Conservation (phyloP, 2,113 vertebrate species). For the Petrocephalus microphthalmus region DNA sequence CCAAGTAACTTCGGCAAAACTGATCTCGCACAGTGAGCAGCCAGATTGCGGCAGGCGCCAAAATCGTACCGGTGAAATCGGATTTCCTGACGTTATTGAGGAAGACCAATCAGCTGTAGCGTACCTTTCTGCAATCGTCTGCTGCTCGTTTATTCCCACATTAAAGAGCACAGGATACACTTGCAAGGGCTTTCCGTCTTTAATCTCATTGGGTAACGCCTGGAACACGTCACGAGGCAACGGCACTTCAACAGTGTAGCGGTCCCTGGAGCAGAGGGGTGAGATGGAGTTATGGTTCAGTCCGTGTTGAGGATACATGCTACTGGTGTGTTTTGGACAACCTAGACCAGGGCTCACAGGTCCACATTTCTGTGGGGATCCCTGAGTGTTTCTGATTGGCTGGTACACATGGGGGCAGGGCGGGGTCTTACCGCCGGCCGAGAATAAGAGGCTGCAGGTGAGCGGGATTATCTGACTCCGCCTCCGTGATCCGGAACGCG, state of each 20-base stretch:
- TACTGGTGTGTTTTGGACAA: neutral
- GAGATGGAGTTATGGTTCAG: neutral
- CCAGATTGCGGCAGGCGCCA: neutral
- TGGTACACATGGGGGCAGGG: neutral
- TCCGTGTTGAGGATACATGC: neutral
- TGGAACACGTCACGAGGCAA: constrained; percentile 81
- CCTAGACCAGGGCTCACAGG: neutral
- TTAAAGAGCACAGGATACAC: constrained; percentile 90
- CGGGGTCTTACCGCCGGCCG: constrained; percentile 77
- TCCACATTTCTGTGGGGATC: neutral
- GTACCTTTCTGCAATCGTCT: constrained; percentile 94
- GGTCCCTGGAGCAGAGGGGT: constrained; percentile 61
- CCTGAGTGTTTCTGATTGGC: neutral
- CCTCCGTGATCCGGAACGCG: constrained; percentile 84
- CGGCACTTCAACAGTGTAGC: constrained; percentile 84
- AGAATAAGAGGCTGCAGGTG: constrained; percentile 82
- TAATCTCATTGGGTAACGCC: constrained; percentile 80
- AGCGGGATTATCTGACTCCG: constrained; percentile 66
- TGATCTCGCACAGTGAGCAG: neutral
- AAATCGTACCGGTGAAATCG: neutral
- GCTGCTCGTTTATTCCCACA: constrained; percentile 96
- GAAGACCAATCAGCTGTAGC: neutral
- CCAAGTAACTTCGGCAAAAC: neutral
- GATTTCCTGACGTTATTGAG: neutral
- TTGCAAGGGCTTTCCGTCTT: constrained; percentile 76